Base-by-base conservation (phyloP, 2,113 vertebrate species). In the Pungitius pungitius region DNA sequence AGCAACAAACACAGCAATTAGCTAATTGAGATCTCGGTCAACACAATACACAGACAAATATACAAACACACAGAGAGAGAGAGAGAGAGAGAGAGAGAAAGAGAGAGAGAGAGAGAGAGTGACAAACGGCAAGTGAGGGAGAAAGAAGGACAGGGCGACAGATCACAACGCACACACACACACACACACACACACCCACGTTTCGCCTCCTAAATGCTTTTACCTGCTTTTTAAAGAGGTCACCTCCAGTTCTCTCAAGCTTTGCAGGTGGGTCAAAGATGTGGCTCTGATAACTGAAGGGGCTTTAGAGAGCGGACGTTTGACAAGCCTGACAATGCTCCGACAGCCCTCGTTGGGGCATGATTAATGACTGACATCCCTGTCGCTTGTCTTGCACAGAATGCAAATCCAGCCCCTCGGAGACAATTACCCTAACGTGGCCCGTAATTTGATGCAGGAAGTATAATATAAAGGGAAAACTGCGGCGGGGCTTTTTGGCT, bases 361-460 rank as follows among this genome's bases (percentile, higher is more conserved):
- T 95, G 93, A 95, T 96, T 96, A 96, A 95, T 94, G 93, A 95
- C 91, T 93, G 90, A 94, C 92, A 93, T 74, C 89, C 89, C 82
- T 58, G 81, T 84, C 81, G 79, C 83, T 70, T 85, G 83, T 88
- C 88, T 92, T 60, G 45, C 87, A 84, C 89, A 88, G 89, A 92
- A 94, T 94, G 92, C 91, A 92, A 93, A 94, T 94, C 81, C 67
- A 81, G 73, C 75, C 40, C 84, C 84, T 75, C 51, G 73, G 81
- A 90, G 80, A 90, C 93, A 94, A 94, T 93, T 87, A 93, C 81
- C 80, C 79, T 82, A 85, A 90, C 86, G 86, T 80, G 80, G 82
- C 59, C 78, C 52, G 33, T 90, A 90, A 93, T 91, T 91, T 81
- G 84, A 90, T 84, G 83, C 80, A 72, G 84, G 68, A 86, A 85